These are phyloP conservation scores for Propithecus perrieri DNA, from an alignment of 2,797 vertebrate species.

Conservation along the genomic window DNA sequence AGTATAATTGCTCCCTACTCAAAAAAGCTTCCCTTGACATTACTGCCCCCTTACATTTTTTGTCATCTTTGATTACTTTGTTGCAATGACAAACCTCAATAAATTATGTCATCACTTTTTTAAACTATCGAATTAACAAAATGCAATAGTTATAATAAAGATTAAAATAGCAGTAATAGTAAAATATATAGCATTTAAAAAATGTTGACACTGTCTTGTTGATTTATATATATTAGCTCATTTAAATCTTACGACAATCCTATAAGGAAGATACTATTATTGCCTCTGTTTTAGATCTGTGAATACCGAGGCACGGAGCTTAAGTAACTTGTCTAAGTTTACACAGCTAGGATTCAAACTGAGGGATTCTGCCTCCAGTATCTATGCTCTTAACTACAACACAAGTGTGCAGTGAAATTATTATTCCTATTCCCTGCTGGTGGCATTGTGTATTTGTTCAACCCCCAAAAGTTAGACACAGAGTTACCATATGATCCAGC, in stretches of 20 bases:
- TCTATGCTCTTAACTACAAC: background rate
- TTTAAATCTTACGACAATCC: constrained; percentile 11
- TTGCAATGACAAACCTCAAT: background rate
- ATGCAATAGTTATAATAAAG: background rate
- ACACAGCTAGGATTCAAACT: background rate
- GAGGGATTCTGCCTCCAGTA: background rate
- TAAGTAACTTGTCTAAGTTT: background rate
- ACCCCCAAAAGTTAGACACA: background rate
- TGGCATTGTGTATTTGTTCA: background rate
- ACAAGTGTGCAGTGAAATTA: background rate
- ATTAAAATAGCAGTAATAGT: background rate
- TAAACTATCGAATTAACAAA: constrained; percentile 35
- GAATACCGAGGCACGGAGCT: background rate
- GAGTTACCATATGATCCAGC: background rate
- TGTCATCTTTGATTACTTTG: background rate
- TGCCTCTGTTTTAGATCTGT: background rate
- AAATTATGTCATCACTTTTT: background rate
- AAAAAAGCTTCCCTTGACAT: background rate
- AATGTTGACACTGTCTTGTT: background rate
- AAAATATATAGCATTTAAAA: background rate
- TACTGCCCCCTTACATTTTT: background rate
- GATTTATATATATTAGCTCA: background rate
- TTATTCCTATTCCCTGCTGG: background rate
- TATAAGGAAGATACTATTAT: background rate
- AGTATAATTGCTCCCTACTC: background rate